Base-by-base conservation (phyloP, 2,113 vertebrate genomes). In the Ictalurus punctatus region DNA sequence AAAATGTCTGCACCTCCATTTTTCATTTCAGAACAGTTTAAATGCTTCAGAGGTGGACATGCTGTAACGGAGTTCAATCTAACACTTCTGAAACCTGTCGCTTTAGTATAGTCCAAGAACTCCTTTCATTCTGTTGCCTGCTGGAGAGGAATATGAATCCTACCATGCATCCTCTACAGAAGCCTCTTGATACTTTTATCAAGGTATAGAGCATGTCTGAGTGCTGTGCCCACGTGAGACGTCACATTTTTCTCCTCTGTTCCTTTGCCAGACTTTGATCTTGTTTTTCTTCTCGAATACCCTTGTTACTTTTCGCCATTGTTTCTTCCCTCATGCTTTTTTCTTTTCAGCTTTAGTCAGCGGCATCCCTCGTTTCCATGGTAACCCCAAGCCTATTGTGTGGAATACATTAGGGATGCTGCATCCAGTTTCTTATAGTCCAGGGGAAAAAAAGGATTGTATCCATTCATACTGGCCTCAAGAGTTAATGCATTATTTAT, bases 271-370 rank as follows among this genome's bases (percentile, higher is more conserved):
- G 37, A 21, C 81, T 59, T 88, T 86, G 48, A 58, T 83, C n/a
- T 56, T n/a, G 10, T 87, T 69, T 48, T 67, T 30, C 16, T 40
- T 37, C 30, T 40, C 40, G 30, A 13, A 85, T 54, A 54, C 12
- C 67, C 59, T 84, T 56, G 13, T 83, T 78, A 27, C 30, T 25
- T 7, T 82, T 17, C n/a, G 65, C 76, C 17, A 86, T 86, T 34
- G 56, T 84, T 37, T n/a, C 52, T 84, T 63, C 58, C 34, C 71
- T 54, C 59, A 25, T 74, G 10, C 34, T 65, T 44, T 21, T 84
- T 84, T 65, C 61, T 44, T 30, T 86, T 84, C 63, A 84, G 37
- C 52, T 40, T 85, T 89, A 88, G 19, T 88, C 87, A 88, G 90
- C 86, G 34, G 87, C 78, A 82, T 88, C 69, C 34, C 34, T 78